A percentile compares a stretch with the other conserved stretches of the same genome.
Conservation (phyloP, 2,888 invertebrate genomes). For the Nomada ferruginata region DNA sequence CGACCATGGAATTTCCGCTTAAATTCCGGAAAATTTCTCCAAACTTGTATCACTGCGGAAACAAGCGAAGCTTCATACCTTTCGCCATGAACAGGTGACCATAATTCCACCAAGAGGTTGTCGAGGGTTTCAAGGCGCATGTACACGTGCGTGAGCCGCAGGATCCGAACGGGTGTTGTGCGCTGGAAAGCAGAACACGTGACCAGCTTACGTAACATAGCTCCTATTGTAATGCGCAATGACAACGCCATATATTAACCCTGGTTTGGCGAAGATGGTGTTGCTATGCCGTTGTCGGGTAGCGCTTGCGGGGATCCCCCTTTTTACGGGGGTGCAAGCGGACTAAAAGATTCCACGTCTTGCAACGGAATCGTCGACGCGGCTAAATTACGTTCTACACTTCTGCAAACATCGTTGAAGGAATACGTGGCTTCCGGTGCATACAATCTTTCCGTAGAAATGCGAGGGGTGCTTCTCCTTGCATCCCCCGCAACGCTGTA, state of each 20-base stretch:
- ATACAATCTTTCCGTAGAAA: background rate
- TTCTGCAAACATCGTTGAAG: constrained; percentile 10
- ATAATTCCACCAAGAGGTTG: constrained; percentile 69
- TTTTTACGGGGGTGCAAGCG: background rate
- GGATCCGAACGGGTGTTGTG: constrained; percentile 43
- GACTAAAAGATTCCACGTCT: constrained; percentile 52
- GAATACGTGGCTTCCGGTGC: constrained; percentile 6
- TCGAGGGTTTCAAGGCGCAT: constrained; percentile 44
- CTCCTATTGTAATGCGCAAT: constrained; percentile 71
- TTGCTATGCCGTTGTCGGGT: constrained; percentile 61
- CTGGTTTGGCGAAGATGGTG: constrained; percentile 52
- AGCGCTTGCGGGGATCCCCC: constrained; percentile 30
- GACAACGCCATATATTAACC: constrained; percentile 70
- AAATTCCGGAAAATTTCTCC: too few species aligned
- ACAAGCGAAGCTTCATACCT: too few species aligned
- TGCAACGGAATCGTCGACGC: constrained; percentile 48
- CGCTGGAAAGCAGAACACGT: constrained; percentile 74
- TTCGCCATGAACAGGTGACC: constrained; percentile 73
- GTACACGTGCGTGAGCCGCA: constrained; percentile 66
- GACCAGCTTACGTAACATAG: constrained; percentile 75
- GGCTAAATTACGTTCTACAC: constrained; percentile 38
- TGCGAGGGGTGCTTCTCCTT: background rate
- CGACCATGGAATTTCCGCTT: too few species aligned
- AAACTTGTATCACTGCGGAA: too few species aligned
- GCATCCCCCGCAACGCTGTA: background rate